phyloP scores from a whole-genome alignment of 1,140 invertebrate genomes.

The Euura lappo region DNA sequence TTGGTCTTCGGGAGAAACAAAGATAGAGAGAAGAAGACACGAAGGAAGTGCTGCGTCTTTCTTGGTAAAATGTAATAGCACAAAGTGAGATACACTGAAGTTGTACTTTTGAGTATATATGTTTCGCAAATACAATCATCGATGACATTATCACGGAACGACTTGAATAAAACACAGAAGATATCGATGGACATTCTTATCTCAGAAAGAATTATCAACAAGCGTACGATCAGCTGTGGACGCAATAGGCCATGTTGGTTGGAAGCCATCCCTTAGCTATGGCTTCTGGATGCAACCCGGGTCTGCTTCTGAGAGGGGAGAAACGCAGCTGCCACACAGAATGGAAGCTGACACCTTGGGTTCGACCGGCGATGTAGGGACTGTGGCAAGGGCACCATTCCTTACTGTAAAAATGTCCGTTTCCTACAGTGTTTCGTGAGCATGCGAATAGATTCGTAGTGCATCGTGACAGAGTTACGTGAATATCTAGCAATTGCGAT shows the following conservation, averaged over 20 bases:
- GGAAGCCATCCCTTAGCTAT: not conserved
- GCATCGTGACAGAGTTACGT: not conserved
- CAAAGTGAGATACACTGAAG: too few relatives aligned
- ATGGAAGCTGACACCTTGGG: not conserved
- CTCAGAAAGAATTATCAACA: too few relatives aligned
- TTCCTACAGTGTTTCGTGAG: not conserved
- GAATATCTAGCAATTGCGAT: not conserved
- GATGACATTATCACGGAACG: too few relatives aligned
- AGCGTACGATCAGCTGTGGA: not conserved
- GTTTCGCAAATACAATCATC: too few relatives aligned
- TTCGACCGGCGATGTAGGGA: not conserved
- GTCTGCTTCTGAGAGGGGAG: not conserved
- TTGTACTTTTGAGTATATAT: too few relatives aligned
- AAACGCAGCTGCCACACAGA: not conserved
- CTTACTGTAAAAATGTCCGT: not conserved
- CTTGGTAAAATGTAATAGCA: too few relatives aligned
- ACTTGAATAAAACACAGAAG: too few relatives aligned
- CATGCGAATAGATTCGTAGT: not conserved
- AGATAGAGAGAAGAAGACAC: not conserved
- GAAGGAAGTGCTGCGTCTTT: not conserved
- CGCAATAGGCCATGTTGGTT: conserved; percentile 6
- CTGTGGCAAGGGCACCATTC: not conserved
- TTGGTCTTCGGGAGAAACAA: not conserved
- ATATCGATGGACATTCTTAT: too few relatives aligned
- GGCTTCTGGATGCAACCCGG: too few relatives aligned